Conservation (phyloP, 2,888 invertebrate genomes). For the Odontocerum albicorne region DNA sequence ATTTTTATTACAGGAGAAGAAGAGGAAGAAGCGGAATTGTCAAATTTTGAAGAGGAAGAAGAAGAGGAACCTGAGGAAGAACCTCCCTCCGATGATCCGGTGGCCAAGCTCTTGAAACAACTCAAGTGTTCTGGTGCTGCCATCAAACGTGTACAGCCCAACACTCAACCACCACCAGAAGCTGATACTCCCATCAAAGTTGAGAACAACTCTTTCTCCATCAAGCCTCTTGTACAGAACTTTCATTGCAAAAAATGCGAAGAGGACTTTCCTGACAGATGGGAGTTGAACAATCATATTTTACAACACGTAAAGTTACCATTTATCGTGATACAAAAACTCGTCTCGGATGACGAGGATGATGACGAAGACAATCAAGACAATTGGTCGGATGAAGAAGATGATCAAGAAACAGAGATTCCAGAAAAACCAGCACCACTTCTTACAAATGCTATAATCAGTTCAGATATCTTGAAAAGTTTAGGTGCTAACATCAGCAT, state of each 20-base stretch:
- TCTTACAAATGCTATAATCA: constrained; percentile 33
- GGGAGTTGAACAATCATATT: constrained; percentile 55
- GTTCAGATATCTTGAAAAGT: constrained; percentile 49
- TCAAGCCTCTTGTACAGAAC: background rate
- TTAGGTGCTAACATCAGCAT: constrained; percentile 44
- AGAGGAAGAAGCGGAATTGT: constrained; percentile 13
- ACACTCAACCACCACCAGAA: background rate
- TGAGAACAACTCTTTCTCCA: background rate
- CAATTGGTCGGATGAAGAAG: constrained; percentile 55
- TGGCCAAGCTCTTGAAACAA: constrained; percentile 47
- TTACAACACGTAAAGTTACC: constrained; percentile 61
- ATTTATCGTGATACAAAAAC: constrained; percentile 50
- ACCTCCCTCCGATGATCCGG: constrained; percentile 30
- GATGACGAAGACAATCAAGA: constrained; percentile 41
- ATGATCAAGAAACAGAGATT: constrained; percentile 39
- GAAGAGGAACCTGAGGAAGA: constrained; percentile 19
- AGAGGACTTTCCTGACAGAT: constrained; percentile 51
- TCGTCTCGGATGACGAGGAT: constrained; percentile 58
- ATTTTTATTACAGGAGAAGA: constrained; percentile 18
- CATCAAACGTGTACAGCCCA: constrained; percentile 13
- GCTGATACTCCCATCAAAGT: background rate
- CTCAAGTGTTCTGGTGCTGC: constrained; percentile 49
- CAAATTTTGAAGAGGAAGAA: constrained; percentile 18
- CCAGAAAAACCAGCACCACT: constrained; percentile 36
- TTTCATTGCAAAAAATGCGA: constrained; percentile 54